Evolutionary conservation across 2,888 invertebrate species (phyloP), one percentile per base, ranked within the genome.

Genomic region (Metalampra italica): DNA sequence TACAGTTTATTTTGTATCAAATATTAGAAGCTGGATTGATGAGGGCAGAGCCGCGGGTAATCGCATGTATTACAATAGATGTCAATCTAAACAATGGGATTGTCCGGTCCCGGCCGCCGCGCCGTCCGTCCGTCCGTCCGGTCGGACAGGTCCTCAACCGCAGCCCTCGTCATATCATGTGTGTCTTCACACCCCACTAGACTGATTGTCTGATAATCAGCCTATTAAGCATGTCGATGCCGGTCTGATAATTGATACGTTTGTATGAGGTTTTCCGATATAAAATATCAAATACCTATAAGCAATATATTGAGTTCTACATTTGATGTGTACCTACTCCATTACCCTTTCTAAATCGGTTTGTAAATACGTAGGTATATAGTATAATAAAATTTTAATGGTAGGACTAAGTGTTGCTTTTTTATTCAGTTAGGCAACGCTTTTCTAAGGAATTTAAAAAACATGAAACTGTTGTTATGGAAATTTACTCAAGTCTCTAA

Each of bases 151-250:
- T 56, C 54, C 62, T 67, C 66, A 65, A 61, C 58, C 62, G 64
- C 66, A 69, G 64, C 54, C 57, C 54, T 32, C 55, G 49, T 56
- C 57, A 61, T n/a, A 48, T 56, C 57, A 57, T 64, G 61, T 60
- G 53, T 69, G 66, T 67, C 64, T 64, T 70, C 68, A 68, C 69
- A 66, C 63, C 57, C 60, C 62, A 66, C 60, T 68, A 66, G 64
- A 64, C 68, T 68, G 68, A 71, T 75, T 71, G 68, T 71, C 60
- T 64, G 64, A 59, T 72, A 69, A 71, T 71, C 64, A 68, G 63
- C 61, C 62, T 41, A 12, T 9, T 13, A 9, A 14, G 29, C 43
- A 9, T 29, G 12, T 47, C 13, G 14, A 29, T 13, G n/a, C 15
- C 34, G 13, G 15, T 13, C 14, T 12, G 9, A 9, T 8, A 13